Conservation (phyloP, 2,888 invertebrate genomes). For the Orchesellides sinensis region DNA sequence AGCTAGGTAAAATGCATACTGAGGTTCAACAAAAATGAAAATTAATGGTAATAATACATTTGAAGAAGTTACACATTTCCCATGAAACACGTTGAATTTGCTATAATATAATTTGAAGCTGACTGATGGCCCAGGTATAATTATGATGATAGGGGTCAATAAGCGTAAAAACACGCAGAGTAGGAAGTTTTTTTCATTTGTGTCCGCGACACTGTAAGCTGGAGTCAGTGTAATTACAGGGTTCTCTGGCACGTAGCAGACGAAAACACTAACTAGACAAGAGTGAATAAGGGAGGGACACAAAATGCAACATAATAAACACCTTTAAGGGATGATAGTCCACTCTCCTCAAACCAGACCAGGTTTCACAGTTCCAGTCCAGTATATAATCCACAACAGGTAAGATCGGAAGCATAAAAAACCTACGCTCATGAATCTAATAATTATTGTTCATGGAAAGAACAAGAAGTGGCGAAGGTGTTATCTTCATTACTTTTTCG, state of each 20-base stretch:
- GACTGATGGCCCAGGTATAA: background rate
- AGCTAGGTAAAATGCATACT: background rate
- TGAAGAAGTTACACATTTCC: background rate
- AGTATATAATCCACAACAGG: background rate
- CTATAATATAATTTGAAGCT: no score
- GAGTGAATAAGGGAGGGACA: background rate
- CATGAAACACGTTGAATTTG: background rate
- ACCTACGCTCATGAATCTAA: background rate
- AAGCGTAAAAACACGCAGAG: background rate
- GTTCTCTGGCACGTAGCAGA: conserved; percentile 59
- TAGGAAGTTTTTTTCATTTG: background rate
- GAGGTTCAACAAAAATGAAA: background rate
- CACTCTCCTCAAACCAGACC: conserved; percentile 16
- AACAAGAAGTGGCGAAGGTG: conserved; percentile 28
- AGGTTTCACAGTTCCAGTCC: conserved; percentile 17
- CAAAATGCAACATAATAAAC: conserved; percentile 41
- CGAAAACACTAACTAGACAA: conserved; percentile 55
- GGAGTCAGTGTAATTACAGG: conserved; percentile 63
- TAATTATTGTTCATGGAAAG: background rate
- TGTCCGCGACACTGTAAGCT: conserved; percentile 15
- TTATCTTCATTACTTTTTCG: conserved; percentile 51
- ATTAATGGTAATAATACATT: background rate
- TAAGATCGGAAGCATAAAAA: background rate
- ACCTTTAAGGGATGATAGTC: conserved; percentile 52
- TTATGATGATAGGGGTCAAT: background rate